Conservation (phyloP, 2,888 invertebrate genomes). For the Nasonia oneida region DNA sequence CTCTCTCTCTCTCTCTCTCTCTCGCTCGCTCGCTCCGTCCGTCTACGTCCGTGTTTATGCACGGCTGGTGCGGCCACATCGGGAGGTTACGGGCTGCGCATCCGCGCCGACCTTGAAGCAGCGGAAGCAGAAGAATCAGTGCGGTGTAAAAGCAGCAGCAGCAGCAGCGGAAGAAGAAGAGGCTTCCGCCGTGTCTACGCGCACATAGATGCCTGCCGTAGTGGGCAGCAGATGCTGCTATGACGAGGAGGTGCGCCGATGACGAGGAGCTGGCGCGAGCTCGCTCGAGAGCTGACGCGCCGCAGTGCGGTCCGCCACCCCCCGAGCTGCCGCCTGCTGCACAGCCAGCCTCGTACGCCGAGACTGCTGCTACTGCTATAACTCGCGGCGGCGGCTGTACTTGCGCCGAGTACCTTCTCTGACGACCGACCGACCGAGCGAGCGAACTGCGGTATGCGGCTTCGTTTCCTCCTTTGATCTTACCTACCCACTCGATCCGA, state of each 20-base stretch:
- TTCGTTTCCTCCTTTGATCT: too few relatives aligned
- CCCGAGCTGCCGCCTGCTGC: neutral
- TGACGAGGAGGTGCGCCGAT: neutral
- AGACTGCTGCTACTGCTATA: neutral
- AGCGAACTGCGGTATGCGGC: neutral
- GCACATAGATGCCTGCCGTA: neutral
- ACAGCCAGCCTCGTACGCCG: neutral
- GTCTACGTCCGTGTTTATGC: too few relatives aligned
- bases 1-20: too few relatives aligned
- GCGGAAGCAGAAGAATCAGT: neutral
- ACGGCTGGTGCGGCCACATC: neutral
- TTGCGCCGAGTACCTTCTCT: neutral
- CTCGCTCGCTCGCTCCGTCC: neutral
- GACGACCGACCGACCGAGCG: neutral
- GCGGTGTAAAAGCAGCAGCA: neutral
- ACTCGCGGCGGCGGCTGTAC: neutral
- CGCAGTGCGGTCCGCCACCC: conserved; percentile 50
- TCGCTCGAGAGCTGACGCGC: conserved; percentile 43
- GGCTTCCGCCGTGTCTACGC: neutral
- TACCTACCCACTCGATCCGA: too few relatives aligned
- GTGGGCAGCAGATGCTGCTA: neutral
- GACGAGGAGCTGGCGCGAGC: conserved; percentile 11
- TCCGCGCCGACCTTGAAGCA: neutral
- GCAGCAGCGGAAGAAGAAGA: neutral
- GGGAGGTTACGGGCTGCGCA: neutral